Evolutionary conservation across 2,888 invertebrate species (phyloP), one percentile per base, ranked within the genome.

Genomic region (Trichopria drosophilae): DNA sequence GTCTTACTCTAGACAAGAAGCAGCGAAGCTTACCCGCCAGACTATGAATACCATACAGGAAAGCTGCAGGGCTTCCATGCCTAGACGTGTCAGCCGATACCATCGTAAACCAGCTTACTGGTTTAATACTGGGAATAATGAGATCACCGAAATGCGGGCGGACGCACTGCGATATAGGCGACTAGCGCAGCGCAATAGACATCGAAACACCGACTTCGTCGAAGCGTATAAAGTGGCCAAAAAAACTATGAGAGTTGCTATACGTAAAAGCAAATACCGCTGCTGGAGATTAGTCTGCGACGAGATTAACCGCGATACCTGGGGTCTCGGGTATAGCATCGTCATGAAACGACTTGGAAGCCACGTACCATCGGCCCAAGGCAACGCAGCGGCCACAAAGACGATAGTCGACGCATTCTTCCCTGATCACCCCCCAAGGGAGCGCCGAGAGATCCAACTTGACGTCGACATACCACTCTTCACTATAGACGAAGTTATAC

Each of bases 321-420:
- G 44, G 54, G 57, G 54, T 7, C 24, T 42, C 1, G 48, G 51
- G 2, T 49, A 55, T 23, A 41, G 43, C 23, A 18, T 55, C 4
- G 51, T 48, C 0, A 51, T 29, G 1, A 26, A 29, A 20, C 34
- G 35, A 7, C 22, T 55, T 16, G 47, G 37, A 6, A 13, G 19
- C 4, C 1, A 35, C 12, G 4, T n/a, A 22, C 10, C 16, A 3
- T 16, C 18, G 9, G 20, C n/a, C 9, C 20, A 10, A 2, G 13
- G 24, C 6, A 46, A 49, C 0, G 29, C 43, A 1, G 28, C 20
- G 6, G 7, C 9, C 0, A 53, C 51, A 45, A n/a, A 29, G 9
- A 3, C 36, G 1, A 58, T 56, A n/a, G 54, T 56, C 3, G 15
- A 24, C 3, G 23, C 46, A 1, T 55, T 56, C 16, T 56, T 56